Evolutionary conservation across 2,113 vertebrate species (phyloP), one percentile per base, ranked within the genome.

Genomic region (Lepisosteus osseus): DNA sequence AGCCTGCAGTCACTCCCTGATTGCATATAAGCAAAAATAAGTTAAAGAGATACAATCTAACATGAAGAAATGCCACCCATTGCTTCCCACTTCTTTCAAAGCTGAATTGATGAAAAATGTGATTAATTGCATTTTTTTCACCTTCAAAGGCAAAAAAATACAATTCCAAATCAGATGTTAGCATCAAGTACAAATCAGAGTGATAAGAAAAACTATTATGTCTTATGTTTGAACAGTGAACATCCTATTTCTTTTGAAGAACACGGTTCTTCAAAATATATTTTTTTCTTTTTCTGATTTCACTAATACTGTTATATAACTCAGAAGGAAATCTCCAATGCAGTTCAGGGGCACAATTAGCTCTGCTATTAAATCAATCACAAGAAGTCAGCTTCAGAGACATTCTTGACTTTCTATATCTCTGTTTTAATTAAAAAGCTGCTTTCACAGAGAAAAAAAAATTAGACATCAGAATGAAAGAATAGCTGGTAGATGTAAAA

Each of bases 301-400:
- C 72, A 73, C 63, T 78, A 78, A 82, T 78, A 15, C 56, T 57
- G 66, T 86, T 87, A 78, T 57, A 72, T 83, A 86, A 86, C 70
- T 63, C 44, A 69, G 76, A 74, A 73, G 78, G 73, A 75, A 70
- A 82, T 83, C 76, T 81, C 71, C 42, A 7, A 41, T 63, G 63
- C 3, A 9, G 72, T 72, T 54, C 68, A 17, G 13, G n/a, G 51
- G 69, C 74, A 66, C 73, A 73, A 81, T 80, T 86, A 84, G 76
- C 65, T 56, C 74, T 77, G 76, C 74, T 74, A 59, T 62, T 72
- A 72, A 83, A 81, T 81, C 71, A 76, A 71, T 82, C 77, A 76
- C 76, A 66, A 45, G 44, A 56, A 73, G 17, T 41, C 71, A 66
- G 74, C 73, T 74, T 74, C 57, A 73, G 14, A 79, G 61, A 76